Evolutionary conservation across 2,113 vertebrate species (phyloP), one percentile per base, ranked within the genome.

Genomic region (Tetrao urogallus): DNA sequence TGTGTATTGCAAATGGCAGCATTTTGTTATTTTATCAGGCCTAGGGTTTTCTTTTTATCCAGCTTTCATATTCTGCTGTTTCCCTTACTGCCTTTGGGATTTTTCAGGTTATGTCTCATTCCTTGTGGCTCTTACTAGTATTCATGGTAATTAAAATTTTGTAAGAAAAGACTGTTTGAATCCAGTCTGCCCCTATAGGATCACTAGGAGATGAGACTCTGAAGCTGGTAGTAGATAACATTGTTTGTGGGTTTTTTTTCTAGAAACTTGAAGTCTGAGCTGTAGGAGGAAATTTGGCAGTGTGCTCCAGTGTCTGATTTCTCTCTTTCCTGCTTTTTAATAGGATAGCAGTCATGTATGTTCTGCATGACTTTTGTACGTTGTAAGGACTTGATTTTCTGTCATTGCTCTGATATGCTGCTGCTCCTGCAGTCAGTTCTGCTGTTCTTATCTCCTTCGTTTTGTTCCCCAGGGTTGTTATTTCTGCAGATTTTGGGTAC

Each of bases 311-410:
- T 54, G 36, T 75, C 60, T 54, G 56, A 60, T 45, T 38, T 72
- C 45, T 92, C 28, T 69, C 36, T 60, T 74, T 79, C 21, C 75
- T 52, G 54, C 61, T 27, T 48, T 75, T 74, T 43, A 42, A 14
- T 14, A 18, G 38, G n/a, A 6, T 30, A 86, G 50, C 66, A 24
- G 30, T 64, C 17, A 4, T 9, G 11, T 82, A 76, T 48, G 30
- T 45, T 81, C 70, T 40, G 16, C 60, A 1, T 63, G 48, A 32
- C 58, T 71, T 73, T 28, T 80, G 61, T 54, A 4, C 1, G 1
- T 70, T 86, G 77, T 73, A 47, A 86, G 66, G 79, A 43, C 76
- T 91, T 89, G 56, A 71, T 87, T 83, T 94, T 72, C 57, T 77
- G 61, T 77, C 75, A 15, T 28, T 79, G 34, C 27, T 70, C 38